Evolutionary conservation across 2,888 invertebrate species (phyloP).

Genomic region (Drosophila vallismaia): DNA sequence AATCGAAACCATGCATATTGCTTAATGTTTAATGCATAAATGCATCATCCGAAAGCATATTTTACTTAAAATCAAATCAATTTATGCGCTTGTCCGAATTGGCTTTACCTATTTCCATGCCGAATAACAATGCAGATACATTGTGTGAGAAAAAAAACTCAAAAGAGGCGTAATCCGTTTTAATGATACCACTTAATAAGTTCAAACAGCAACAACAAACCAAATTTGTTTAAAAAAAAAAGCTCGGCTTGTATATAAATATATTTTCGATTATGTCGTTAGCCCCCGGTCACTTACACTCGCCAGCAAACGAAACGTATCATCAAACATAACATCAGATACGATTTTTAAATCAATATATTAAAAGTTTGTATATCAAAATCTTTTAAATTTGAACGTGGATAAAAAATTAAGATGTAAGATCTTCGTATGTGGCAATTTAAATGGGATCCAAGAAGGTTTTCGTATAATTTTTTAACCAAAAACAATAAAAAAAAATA

Average conservation of each 20-base stretch:
- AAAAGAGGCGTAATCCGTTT: constrained; percentile 35
- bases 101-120: constrained; percentile 63
- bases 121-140: constrained; percentile 6
- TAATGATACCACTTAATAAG: constrained; percentile 30
- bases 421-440: too few relatives aligned
- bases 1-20: constrained; percentile 49
- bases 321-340: too few relatives aligned
- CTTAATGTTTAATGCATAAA: constrained; percentile 67
- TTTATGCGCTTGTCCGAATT: constrained; percentile 50
- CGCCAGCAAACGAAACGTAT: neutral
- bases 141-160: constrained; percentile 15
- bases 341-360: too few relatives aligned
- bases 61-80: constrained; percentile 60
- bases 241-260: constrained; percentile 20
- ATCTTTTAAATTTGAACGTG: too few relatives aligned
- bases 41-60: constrained; percentile 54
- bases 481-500: neutral
- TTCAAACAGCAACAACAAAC: constrained; percentile 17
- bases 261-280: constrained; percentile 20
- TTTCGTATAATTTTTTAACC: too few relatives aligned
- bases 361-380: too few relatives aligned
- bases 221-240: constrained; percentile 8
- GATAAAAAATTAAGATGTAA: too few relatives aligned
- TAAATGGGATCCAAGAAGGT: too few relatives aligned
- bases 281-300: constrained; percentile 15